Percentiles rank a stretch among this genome's conserved stretches.
Evolutionary conservation across 1,140 invertebrate species (phyloP).

Genomic region (Patella vulgata): DNA sequence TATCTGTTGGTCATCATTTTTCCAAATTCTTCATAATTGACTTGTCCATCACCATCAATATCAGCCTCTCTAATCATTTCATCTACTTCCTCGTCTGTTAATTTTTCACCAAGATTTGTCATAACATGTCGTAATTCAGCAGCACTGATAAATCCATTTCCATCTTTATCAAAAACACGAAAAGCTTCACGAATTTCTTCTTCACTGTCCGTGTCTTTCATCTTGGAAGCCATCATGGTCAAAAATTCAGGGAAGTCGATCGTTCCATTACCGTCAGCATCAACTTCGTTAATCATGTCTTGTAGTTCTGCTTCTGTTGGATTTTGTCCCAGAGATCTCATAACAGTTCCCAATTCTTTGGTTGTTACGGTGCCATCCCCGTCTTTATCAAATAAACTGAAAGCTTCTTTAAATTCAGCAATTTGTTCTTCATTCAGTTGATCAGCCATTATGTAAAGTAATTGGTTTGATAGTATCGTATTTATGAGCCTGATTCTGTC

Average conservation of each 20-base stretch:
- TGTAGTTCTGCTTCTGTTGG: slow-evolving; percentile 99
- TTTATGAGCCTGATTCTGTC: too few relatives aligned
- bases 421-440: slow-evolving; percentile 59
- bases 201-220: slow-evolving; percentile 96
- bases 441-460: too few relatives aligned
- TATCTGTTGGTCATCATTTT: too few relatives aligned
- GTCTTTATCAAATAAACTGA: slow-evolving; percentile 65
- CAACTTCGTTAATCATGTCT: slow-evolving; percentile 99
- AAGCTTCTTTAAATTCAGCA: slow-evolving; percentile 30
- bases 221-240: slow-evolving; percentile 93
- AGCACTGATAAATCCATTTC: slow-evolving; percentile 79
- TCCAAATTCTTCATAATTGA: slow-evolving; percentile 43
- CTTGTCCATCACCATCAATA: slow-evolving; percentile 79
- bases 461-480: too few relatives aligned
- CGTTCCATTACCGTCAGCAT: slow-evolving; percentile 98
- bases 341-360: slow-evolving; percentile 98
- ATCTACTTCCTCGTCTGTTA: slow-evolving; percentile 90
- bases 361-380: slow-evolving; percentile 99
- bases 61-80: slow-evolving; percentile 94
- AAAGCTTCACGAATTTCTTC: slow-evolving; percentile 99
- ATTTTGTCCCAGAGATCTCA: slow-evolving; percentile 98
- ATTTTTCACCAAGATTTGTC: slow-evolving; percentile 89
- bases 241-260: slow-evolving; percentile 99
- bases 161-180: slow-evolving; percentile 97
- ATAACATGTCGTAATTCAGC: slow-evolving; percentile 74